Evolutionary conservation across 1,140 invertebrate species (phyloP).

Genomic region (Neodiprion pinetum): DNA sequence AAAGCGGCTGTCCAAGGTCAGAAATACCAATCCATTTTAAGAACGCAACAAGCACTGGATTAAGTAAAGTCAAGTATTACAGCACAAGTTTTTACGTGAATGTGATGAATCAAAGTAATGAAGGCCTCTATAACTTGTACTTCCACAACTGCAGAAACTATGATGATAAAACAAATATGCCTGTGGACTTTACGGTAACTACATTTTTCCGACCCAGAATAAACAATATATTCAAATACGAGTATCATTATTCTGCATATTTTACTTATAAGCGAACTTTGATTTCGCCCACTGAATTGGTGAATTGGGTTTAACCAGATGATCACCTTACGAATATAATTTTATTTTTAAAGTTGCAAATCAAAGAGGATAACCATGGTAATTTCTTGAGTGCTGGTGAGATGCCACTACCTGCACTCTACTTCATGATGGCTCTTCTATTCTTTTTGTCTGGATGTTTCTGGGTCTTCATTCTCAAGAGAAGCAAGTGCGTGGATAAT

Average conservation of each 20-base stretch:
- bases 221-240: too few relatives aligned
- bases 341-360: constrained; percentile 73
- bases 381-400: constrained; percentile 97
- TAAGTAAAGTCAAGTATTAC: constrained; percentile 39
- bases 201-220: not conserved
- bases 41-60: constrained; percentile 37
- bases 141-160: constrained; percentile 94
- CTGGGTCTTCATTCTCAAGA: constrained; percentile 90
- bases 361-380: constrained; percentile 82
- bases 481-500: constrained; percentile 73
- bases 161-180: constrained; percentile 55
- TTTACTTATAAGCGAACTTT: constrained; percentile 30
- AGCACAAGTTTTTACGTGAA: constrained; percentile 76
- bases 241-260: not conserved
- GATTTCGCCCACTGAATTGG: not conserved
- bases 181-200: constrained; percentile 73
- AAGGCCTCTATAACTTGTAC: constrained; percentile 94
- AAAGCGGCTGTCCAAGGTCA: constrained; percentile 38
- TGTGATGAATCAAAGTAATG: constrained; percentile 78
- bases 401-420: constrained; percentile 92
- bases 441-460: constrained; percentile 90
- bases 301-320: too few relatives aligned
- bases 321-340: too few relatives aligned
- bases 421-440: constrained; percentile 89
- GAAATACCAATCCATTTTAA: constrained; percentile 47